phyloP scores from a whole-genome alignment of 1,140 invertebrate species.

The Drosophila pallidifrons region DNA sequence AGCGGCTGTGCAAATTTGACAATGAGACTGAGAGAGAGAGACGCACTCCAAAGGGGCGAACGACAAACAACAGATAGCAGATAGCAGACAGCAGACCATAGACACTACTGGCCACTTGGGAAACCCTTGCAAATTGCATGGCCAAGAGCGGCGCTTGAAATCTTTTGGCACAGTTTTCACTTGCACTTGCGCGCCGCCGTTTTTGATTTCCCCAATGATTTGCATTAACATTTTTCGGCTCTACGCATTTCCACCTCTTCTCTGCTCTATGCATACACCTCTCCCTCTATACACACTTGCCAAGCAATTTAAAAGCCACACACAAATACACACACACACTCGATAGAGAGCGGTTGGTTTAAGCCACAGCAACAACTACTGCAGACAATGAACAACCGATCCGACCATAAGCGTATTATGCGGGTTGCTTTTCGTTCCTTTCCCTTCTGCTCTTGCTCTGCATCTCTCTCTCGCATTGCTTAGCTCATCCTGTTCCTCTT shows the following conservation, averaged over 20 bases:
- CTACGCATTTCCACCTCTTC: conserved; percentile 43
- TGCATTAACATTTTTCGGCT: conserved; percentile 78
- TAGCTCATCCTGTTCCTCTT: not conserved
- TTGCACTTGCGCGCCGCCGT: conserved; percentile 67
- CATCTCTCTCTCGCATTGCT: not conserved
- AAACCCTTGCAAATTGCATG: conserved; percentile 80
- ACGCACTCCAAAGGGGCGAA: not conserved
- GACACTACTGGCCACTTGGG: conserved; percentile 62
- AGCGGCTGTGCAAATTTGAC: conserved; percentile 72
- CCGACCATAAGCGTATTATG: conserved; percentile 67
- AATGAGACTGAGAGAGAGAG: conserved; percentile 30
- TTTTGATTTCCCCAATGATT: conserved; percentile 84
- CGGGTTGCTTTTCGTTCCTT: conserved; percentile 51
- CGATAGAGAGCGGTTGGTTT: conserved; percentile 6
- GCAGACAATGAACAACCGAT: conserved; percentile 41
- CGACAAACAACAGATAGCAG: no score
- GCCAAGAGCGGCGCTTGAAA: conserved; percentile 55
- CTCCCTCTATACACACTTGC: conserved; percentile 40
- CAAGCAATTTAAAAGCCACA: conserved; percentile 70
- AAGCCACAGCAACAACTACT: conserved; percentile 32
- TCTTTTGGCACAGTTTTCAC: conserved; percentile 75
- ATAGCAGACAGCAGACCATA: conserved; percentile 1
- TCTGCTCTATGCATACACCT: conserved; percentile 6
- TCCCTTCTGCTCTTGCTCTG: not conserved
- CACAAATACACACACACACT: conserved; percentile 14